Conservation (phyloP, 2,888 invertebrate genomes). For the Andrena marginata region DNA sequence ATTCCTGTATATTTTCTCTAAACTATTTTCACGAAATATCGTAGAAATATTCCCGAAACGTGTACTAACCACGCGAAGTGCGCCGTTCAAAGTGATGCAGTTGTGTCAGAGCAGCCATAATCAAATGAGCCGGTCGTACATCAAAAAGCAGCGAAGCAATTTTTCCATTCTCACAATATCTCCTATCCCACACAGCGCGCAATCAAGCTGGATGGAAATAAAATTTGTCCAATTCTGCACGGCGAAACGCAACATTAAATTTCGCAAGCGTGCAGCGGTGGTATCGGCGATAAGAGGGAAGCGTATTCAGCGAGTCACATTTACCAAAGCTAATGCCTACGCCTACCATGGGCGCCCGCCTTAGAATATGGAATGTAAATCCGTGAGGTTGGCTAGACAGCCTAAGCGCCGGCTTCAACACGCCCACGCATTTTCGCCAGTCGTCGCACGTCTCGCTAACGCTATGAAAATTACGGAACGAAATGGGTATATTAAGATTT, state of each 20-base stretch:
- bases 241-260: conserved; percentile 5
- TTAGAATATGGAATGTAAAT: conserved; percentile 57
- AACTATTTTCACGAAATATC: too few species aligned
- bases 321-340: conserved; percentile 41
- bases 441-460: conserved; percentile 34
- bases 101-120: too few species aligned
- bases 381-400: conserved; percentile 29
- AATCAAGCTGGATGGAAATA: background rate
- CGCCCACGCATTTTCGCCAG: conserved; percentile 38
- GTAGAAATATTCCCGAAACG: too few species aligned
- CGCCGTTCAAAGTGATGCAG: too few species aligned
- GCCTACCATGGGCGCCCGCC: conserved; percentile 38
- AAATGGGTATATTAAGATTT: conserved; percentile 43
- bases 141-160: too few species aligned
- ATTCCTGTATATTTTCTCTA: too few species aligned
- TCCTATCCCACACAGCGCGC: too few species aligned
- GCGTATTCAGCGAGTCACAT: conserved; percentile 25
- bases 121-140: too few species aligned
- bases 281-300: background rate
- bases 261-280: conserved; percentile 5
- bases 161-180: too few species aligned
- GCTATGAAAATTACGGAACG: conserved; percentile 49
- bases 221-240: conserved; percentile 1
- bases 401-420: conserved; percentile 59
- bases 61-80: too few species aligned